Conservation (phyloP, 2,888 invertebrate genomes). For the Monopis laevigella region DNA sequence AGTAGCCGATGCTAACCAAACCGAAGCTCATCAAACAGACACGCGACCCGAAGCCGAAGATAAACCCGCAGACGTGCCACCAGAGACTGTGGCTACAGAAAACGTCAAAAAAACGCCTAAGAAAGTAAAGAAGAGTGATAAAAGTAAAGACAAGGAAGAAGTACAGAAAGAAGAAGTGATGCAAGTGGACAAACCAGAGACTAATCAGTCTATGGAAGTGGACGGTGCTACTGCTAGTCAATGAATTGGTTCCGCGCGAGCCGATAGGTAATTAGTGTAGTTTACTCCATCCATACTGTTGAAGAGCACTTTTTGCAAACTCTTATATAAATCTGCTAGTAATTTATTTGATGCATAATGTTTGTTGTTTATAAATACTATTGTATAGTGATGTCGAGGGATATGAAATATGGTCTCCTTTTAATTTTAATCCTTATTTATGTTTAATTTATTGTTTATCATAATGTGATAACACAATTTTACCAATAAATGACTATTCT, state of each 20-base stretch:
- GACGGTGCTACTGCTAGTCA: slow-evolving; percentile 57
- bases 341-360: no score
- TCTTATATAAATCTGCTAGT: no score
- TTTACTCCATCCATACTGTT: no score
- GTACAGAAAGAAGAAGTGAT: slow-evolving; percentile 27
- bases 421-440: slow-evolving; percentile 53
- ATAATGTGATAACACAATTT: slow-evolving; percentile 52
- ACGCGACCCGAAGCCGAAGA: slow-evolving; percentile 31
- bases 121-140: slow-evolving; percentile 46
- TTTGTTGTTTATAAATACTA: slow-evolving; percentile 2
- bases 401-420: slow-evolving; percentile 22
- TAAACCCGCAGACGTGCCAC: slow-evolving; percentile 20
- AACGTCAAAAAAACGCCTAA: slow-evolving; percentile 29
- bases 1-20: neutral
- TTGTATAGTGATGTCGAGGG: neutral
- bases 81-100: slow-evolving; percentile 16
- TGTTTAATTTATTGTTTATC: slow-evolving; percentile 35
- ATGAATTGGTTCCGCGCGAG: slow-evolving; percentile 34
- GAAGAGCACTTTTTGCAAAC: no score
- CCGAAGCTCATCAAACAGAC: slow-evolving; percentile 22
- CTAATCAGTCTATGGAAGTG: slow-evolving; percentile 49
- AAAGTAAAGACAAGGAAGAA: slow-evolving; percentile 54
- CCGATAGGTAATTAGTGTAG: no score
- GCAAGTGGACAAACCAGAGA: slow-evolving; percentile 37
- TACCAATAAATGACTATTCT: slow-evolving; percentile 60